Evolutionary conservation across 2,797 vertebrate genomes (phyloP).

Genomic region (Clarias pachynema): DNA sequence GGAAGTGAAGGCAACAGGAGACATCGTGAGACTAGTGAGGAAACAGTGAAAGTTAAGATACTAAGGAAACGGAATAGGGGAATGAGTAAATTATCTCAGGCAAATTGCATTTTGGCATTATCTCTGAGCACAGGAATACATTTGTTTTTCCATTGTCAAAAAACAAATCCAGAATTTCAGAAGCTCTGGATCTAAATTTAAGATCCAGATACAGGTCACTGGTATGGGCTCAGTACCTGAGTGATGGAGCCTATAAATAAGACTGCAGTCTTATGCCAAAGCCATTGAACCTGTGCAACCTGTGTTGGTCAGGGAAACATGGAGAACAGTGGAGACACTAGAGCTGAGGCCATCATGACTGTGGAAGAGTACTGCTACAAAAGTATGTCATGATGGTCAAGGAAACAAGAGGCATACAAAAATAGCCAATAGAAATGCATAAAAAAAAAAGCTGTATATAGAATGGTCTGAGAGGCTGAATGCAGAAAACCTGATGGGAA

Average conservation of each 20-base stretch:
- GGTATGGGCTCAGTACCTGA: not conserved
- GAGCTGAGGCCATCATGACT: not conserved
- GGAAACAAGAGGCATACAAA: not conserved
- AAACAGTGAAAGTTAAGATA: conserved; percentile 45
- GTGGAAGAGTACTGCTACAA: not conserved
- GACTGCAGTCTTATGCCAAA: too few species aligned
- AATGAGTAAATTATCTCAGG: not conserved
- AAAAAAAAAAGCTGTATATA: not conserved
- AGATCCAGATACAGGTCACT: not conserved
- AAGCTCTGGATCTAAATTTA: not conserved
- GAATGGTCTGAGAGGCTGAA: not conserved
- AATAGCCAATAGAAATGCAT: not conserved
- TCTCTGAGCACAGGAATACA: not conserved
- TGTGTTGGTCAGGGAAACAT: not conserved
- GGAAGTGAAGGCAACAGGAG: conserved; percentile 65
- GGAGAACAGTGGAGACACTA: not conserved
- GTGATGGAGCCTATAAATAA: not conserved
- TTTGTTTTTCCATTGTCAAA: not conserved
- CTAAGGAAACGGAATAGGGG: not conserved
- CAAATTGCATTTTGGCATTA: not conserved
- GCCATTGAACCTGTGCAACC: not conserved
- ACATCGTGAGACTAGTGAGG: conserved; percentile 59
- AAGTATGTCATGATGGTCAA: not conserved
- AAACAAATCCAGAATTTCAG: not conserved
- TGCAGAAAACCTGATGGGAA: not conserved